Percentiles rank a stretch among this genome's conserved stretches.
Evolutionary conservation across 2,797 vertebrate species (phyloP).

Genomic region (Carcharodon carcharias): DNA sequence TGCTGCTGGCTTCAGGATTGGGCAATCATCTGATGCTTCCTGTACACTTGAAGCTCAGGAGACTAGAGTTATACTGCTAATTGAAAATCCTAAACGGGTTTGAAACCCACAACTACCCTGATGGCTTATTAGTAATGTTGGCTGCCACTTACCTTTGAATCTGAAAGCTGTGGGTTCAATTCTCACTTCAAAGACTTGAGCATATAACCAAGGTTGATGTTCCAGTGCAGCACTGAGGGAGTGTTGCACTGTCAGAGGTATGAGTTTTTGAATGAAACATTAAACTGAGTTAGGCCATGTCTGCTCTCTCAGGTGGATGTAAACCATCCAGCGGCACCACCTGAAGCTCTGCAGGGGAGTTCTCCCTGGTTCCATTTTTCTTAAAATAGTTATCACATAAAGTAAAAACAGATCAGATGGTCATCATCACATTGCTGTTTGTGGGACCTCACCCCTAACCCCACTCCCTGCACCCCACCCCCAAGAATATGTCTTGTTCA

Average conservation of each 20-base stretch:
- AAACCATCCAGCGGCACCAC: too few species aligned
- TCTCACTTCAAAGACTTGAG: not conserved
- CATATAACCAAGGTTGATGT: too few species aligned
- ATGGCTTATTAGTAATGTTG: too few species aligned
- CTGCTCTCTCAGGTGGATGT: too few species aligned
- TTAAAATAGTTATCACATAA: not conserved
- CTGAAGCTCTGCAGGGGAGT: not conserved
- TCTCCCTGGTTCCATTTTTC: not conserved
- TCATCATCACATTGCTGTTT: not conserved
- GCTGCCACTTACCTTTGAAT: not conserved
- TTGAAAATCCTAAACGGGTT: too few species aligned
- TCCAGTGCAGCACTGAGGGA: not conserved
- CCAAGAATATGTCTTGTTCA: not conserved
- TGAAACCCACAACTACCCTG: too few species aligned
- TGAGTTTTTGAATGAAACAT: not conserved
- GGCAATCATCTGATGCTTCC: too few species aligned
- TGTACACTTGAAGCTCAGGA: too few species aligned
- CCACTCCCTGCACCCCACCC: not conserved
- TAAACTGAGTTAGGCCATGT: too few species aligned
- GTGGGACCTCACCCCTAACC: not conserved
- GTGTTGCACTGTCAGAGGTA: not conserved
- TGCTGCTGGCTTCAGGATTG: too few species aligned
- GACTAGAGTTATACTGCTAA: too few species aligned
- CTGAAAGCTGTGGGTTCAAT: not conserved
- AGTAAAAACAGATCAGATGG: not conserved